These are phyloP conservation scores for Melipona quadrifasciata DNA, from an alignment of 1,140 invertebrate species.

Conservation along the genomic window DNA sequence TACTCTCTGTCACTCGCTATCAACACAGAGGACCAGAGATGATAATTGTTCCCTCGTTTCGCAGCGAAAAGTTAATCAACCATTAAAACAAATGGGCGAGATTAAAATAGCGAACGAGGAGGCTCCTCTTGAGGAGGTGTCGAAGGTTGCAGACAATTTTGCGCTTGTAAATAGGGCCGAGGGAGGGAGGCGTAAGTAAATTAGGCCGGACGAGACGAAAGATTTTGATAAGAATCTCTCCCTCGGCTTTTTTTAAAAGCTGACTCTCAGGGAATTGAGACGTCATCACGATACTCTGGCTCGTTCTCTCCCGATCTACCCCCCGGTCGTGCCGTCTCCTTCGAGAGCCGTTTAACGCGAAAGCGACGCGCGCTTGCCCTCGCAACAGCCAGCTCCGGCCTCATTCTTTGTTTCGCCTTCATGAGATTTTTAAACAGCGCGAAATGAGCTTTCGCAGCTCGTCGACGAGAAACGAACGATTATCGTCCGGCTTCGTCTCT, in stretches of 20 bases:
- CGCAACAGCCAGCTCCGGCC: constrained; percentile 50
- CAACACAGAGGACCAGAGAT: neutral
- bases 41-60: neutral
- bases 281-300: constrained; percentile 73
- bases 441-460: constrained; percentile 72
- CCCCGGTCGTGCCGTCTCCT: constrained; percentile 47
- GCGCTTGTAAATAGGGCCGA: constrained; percentile 77
- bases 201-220: constrained; percentile 76
- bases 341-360: constrained; percentile 72
- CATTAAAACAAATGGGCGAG: constrained; percentile 12
- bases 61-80: neutral
- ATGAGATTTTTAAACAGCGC: constrained; percentile 79
- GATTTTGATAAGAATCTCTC: constrained; percentile 77
- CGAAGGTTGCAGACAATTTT: constrained; percentile 72
- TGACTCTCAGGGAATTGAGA: constrained; percentile 73
- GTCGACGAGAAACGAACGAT: constrained; percentile 69
- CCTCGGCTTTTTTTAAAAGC: constrained; percentile 71
- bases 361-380: constrained; percentile 65
- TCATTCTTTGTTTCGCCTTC: constrained; percentile 77
- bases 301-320: constrained; percentile 42
- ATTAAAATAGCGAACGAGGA: neutral
- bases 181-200: constrained; percentile 78
- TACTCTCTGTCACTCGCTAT: too few relatives aligned
- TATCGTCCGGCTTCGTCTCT: constrained; percentile 72
- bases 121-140: neutral